Conservation (phyloP, 2,797 vertebrate species). For the Peromyscus eremicus region DNA sequence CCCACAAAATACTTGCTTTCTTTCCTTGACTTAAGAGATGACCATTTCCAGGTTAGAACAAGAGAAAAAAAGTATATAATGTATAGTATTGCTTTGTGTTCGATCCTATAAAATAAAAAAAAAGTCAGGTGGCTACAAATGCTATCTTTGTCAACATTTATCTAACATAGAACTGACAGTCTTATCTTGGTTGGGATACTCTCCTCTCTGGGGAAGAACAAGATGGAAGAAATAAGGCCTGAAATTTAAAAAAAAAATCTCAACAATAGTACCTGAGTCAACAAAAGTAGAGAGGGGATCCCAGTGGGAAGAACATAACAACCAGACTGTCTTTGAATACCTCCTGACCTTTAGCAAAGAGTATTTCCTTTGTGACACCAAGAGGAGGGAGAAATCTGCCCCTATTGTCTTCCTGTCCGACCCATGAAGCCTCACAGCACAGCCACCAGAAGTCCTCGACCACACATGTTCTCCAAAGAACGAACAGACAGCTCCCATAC, state of each 20-base stretch:
- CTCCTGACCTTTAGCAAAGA: slow-evolving; percentile 58
- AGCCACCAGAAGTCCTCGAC: background rate
- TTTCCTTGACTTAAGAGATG: background rate
- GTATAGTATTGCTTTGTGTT: slow-evolving; percentile 37
- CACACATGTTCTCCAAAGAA: background rate
- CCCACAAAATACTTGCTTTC: background rate
- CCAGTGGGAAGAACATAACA: background rate
- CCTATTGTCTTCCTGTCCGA: background rate
- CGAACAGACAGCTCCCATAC: background rate
- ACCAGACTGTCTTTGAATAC: background rate
- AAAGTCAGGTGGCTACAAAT: background rate
- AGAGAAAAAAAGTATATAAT: background rate
- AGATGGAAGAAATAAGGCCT: slow-evolving; percentile 21
- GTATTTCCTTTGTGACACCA: slow-evolving; percentile 29
- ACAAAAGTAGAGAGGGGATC: background rate
- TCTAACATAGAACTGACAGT: background rate
- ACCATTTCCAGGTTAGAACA: slow-evolving; percentile 10
- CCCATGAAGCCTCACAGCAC: background rate
- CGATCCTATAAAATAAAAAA: background rate
- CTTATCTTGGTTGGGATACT: slow-evolving; percentile 9
- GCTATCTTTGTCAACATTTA: slow-evolving; percentile 22
- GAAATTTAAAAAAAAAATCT: background rate
- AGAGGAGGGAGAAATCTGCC: background rate
- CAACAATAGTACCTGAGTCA: background rate
- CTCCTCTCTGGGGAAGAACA: background rate